Base-by-base conservation (phyloP, 2,797 vertebrate species). In the Alauda arvensis region DNA sequence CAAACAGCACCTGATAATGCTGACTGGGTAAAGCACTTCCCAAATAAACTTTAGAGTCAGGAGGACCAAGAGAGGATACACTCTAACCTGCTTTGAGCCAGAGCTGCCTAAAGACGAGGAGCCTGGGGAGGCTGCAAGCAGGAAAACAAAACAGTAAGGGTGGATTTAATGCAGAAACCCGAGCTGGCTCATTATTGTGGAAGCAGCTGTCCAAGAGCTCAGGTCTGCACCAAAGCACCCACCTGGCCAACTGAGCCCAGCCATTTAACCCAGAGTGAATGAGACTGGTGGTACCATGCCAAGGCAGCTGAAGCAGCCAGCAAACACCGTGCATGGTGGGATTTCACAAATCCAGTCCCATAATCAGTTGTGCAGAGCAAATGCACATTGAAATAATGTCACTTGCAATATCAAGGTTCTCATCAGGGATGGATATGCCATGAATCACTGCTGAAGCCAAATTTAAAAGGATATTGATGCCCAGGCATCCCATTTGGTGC, bases 401-500 rank as follows among this genome's bases (percentile, higher is more conserved):
- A 53, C 75, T 85, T 0, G 0, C 19, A 5, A 40, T 72, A 60
- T 7, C 4, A 5, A 76, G 74, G 63, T 34, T 88, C 82, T 78
- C 77, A 33, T 49, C 46, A 28, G 81, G 55, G 89, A 81, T 0
- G 0, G 68, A 17, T 5, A 33, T 26, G 25, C 59, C 57, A 71
- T 49, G 77, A 85, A 90, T 85, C 83, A 69, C 51, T 71, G 53
- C 46, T 43, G 72, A 92, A 72, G 77, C 37, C 85, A 83, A 82
- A 70, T 63, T 67, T 74, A 75, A 85, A 91, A 93, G 68, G 52
- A 80, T 82, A 92, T 37, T 86, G 87, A 90, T 90, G 67, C 88
- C 83, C 56, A 77, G 43, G 52, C 60, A 59, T 46, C 79, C 75
- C 77, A 88, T 88, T 89, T 63, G 52, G 57, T 45, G 61, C 67